These are phyloP conservation scores for Nibea albiflora DNA, from an alignment of 2,113 vertebrate species.

Conservation along the genomic window DNA sequence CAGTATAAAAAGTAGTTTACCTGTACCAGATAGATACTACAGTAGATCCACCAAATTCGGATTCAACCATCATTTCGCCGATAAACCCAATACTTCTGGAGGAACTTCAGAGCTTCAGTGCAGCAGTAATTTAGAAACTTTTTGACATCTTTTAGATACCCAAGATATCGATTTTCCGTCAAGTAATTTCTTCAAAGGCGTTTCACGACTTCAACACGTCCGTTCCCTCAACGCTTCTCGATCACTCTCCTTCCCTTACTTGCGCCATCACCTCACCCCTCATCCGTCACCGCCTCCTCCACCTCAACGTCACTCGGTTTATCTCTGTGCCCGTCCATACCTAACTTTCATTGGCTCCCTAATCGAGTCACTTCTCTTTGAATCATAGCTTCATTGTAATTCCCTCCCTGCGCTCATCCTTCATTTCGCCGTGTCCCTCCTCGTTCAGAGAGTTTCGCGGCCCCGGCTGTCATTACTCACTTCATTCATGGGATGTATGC, in stretches of 20 bases:
- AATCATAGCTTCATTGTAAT: constrained; percentile 45
- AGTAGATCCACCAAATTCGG: too few relatives aligned
- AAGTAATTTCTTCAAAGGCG: background rate
- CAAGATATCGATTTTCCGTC: background rate
- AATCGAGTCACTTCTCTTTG: constrained; percentile 24
- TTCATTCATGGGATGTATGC: constrained; percentile 21
- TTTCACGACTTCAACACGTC: background rate
- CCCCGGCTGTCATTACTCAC: constrained; percentile 23
- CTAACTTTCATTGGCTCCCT: background rate
- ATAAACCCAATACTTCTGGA: background rate
- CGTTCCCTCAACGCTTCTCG: background rate
- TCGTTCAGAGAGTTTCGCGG: constrained; percentile 18
- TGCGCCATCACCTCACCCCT: background rate
- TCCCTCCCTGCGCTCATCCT: constrained; percentile 23
- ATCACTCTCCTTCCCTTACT: background rate
- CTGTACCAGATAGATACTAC: too few relatives aligned
- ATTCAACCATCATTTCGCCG: background rate
- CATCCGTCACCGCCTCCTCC: constrained; percentile 12
- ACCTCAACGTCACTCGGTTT: constrained; percentile 28
- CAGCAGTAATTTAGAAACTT: background rate
- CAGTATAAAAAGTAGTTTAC: too few relatives aligned
- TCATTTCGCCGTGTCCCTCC: constrained; percentile 23
- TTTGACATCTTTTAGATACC: background rate
- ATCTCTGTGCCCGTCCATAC: background rate
- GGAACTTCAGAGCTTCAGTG: background rate